Base-by-base conservation (phyloP, 92 coral and sea anemone genomes). In the Umimayanthus chanpuru region DNA sequence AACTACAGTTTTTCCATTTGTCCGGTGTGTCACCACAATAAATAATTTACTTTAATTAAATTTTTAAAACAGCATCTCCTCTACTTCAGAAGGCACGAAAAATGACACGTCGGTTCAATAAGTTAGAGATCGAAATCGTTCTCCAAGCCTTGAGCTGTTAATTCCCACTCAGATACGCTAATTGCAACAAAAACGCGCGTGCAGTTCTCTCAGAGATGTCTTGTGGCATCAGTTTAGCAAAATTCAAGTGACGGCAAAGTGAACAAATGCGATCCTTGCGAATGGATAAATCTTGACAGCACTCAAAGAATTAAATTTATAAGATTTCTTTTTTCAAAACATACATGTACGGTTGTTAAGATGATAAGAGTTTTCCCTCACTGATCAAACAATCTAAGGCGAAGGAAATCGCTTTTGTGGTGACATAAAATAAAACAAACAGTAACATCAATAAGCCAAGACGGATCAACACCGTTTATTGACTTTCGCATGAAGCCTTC, bases 291-390 rank as follows among this genome's bases (percentile, higher is more conserved):
- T 64, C 7, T 41, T 10, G 29, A n/a, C 7, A 55, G 10, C 55
- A 40, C 73, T n/a, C 73, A 73, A n/a, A n/a, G n/a, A n/a, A 32
- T 32, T 75, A 77, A 32, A 41, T 9, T 41, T 44, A 10, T 43
- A 85, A 29, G 50, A 53, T 44, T 16, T 30, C 25, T 21, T n/a
- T 67, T 47, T 77, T 78, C 32, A 39, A 10, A 81, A 70, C 49
- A 81, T 25, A n/a, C n/a, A n/a, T n/a, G n/a, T n/a, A n/a, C 58
- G 86, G 86, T 81, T 81, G 76, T 65, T n/a, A 65, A 25, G 76
- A 81, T 43, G 41, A 8, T 43, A 40, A 7, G 76, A 49, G 66
- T 28, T 47, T 49, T 78, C 82, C 66, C 39, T 49, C 29, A 14
- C n/a, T 16, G 32, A 44, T 41, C 58, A 66, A 65, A 65, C 40